Evolutionary conservation across 2,797 vertebrate species (phyloP).

Genomic region (Gymnodraco acuticeps): DNA sequence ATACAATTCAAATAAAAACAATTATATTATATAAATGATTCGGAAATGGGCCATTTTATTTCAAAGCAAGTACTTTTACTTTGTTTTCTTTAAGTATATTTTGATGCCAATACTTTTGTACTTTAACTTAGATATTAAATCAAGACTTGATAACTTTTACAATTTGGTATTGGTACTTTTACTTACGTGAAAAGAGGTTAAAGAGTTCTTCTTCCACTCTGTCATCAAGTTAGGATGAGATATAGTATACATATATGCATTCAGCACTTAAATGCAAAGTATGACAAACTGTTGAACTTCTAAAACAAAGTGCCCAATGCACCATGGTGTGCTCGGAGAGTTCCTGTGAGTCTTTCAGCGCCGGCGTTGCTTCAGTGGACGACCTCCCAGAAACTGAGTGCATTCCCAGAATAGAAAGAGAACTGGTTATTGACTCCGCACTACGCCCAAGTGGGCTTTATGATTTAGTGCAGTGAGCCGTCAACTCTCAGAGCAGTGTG

Average conservation of each 20-base stretch:
- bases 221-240: no score
- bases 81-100: no score
- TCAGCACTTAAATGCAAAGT: background rate
- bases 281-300: slow-evolving; percentile 19
- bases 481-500: slow-evolving; percentile 80
- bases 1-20: no score
- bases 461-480: slow-evolving; percentile 82
- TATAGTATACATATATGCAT: background rate
- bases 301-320: slow-evolving; percentile 15
- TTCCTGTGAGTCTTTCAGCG: slow-evolving; percentile 48
- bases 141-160: no score
- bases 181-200: no score
- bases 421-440: slow-evolving; percentile 79
- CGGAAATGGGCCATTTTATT: no score
- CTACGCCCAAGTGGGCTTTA: slow-evolving; percentile 78
- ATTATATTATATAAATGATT: no score
- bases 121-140: no score
- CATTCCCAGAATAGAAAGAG: slow-evolving; percentile 78
- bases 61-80: no score
- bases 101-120: no score
- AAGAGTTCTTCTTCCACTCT: no score
- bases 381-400: slow-evolving; percentile 69
- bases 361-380: slow-evolving; percentile 62
- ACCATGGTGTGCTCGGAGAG: slow-evolving; percentile 37
- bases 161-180: no score